Evolutionary conservation across 2,888 invertebrate species (phyloP), one percentile per base, ranked within the genome.

Genomic region (Campaea margaritaria): DNA sequence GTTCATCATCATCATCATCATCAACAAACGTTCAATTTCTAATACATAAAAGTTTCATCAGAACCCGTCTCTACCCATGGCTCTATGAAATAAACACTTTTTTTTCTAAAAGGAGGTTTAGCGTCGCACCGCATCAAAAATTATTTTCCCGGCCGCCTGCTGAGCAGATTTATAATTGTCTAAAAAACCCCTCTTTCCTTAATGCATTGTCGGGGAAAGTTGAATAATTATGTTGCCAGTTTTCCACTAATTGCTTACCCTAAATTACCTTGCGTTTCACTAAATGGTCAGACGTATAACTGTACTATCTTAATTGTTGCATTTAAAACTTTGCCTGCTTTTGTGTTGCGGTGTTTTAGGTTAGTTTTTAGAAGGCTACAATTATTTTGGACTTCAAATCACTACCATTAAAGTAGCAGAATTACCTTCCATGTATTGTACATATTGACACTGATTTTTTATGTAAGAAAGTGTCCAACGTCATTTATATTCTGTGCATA

Each of bases 141-240:
- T 63, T 41, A 51, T 55, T 54, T 58, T 47, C 51, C 39, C 21
- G 36, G 9, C 43, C 51, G 31, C 47, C 55, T 43, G 21, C 53
- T 43, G 49, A 51, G 55, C 65, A 73, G 70, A 71, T 73, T 74
- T 73, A 74, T 78, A 78, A 77, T 78, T 74, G 72, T 72, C 68
- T 65, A 72, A 76, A 75, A 75, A 75, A 72, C 68, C 69, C 67
- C 58, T 69, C 67, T 62, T 70, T 72, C 62, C 74, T 69, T 76
- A 76, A 75, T 77, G 76, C 76, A 78, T 76, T 76, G 78, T 69
- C 69, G 70, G 71, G 69, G 72, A 75, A 74, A 73, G 72, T 67
- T 73, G 74, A 79, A 74, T 78, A 77, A 79, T 79, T 74, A 74
- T 67, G 64, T 53, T 64, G 64, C 72, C 65, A 69, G 69, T 73